phyloP scores from a whole-genome alignment of 30 jellyfish, hydroid and myxozoan species.

The Aurelia aurita complex sp. Pacific region DNA sequence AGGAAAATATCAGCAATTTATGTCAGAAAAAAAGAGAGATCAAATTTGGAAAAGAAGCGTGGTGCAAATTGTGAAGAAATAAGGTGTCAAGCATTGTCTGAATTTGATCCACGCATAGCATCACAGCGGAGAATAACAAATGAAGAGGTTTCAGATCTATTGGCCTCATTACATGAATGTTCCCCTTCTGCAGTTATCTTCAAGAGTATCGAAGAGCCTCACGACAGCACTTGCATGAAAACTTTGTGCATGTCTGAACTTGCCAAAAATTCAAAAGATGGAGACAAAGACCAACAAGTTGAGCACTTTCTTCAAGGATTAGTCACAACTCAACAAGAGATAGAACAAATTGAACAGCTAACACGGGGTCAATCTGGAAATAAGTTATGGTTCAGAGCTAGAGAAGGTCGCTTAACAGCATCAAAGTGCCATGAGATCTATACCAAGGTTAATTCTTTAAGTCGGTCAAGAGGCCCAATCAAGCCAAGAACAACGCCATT shows the following conservation, averaged over 20 bases:
- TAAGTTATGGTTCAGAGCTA: slow-evolving; percentile 8
- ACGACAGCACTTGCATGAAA: no score
- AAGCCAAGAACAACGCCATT: background rate
- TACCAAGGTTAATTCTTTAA: background rate
- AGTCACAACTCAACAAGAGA: background rate
- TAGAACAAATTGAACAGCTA: slow-evolving; percentile 2
- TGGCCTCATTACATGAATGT: no score
- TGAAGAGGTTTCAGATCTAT: no score
- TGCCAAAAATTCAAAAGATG: no score
- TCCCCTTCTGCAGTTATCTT: no score
- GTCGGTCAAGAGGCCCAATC: background rate
- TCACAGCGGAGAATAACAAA: slow-evolving; percentile 3
- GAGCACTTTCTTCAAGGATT: background rate
- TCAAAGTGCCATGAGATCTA: background rate
- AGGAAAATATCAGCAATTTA: background rate
- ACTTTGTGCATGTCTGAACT: no score
- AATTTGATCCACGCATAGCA: slow-evolving; percentile 18
- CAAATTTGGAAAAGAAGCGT: slow-evolving; percentile 1
- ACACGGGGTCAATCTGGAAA: slow-evolving; percentile 13
- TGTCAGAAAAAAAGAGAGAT: slow-evolving; percentile 21
- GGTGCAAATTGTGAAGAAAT: slow-evolving; percentile 10
- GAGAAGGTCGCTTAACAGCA: slow-evolving; percentile 15
- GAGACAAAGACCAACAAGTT: no score
- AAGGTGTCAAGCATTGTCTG: background rate
- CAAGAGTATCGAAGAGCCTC: no score